Base-by-base conservation (phyloP, 2,113 vertebrate species). In the Phodopus roborovskii region DNA sequence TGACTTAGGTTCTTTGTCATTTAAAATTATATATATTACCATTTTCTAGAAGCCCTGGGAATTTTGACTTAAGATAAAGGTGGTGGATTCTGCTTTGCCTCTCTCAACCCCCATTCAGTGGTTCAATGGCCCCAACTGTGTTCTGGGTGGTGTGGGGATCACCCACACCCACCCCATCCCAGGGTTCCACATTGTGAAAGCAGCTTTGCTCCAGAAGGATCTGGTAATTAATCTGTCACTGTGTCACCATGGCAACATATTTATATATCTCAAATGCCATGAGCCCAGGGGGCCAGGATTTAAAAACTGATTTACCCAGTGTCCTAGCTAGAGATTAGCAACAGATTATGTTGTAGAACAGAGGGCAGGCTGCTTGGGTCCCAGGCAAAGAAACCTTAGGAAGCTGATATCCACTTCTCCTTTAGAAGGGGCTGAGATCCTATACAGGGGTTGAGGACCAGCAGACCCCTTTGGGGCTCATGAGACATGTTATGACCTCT, bases 161-260 rank as follows among this genome's bases (percentile, higher is more conserved):
- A 26, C 48, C 8, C 33, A 9, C 7, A 7, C 50, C 8, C 4
- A 19, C 15, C 3, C 70, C 58, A 42, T 70, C 36, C 68, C 50
- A n/a, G 48, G 24, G 64, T 68, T 96, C 83, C 60, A 30, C 24
- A 36, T 79, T 39, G 53, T 62, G 92, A 97, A 94, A 97, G 71
- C 95, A 89, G 95, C 81, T 95, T 92, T 93, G 75, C 60, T 87
- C 81, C 22, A 11, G 96, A 85, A 96, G 79, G 92, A 94, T 95
- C 81, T 96, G 79, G 64, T 84, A 93, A 92, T 93, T 92, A 90
- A 92, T 96, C 91, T 88, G 94, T 60, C 84, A 42, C 73, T 28
- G 33, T 87, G 90, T 93, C 45, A 12, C 91, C 66, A 97, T 94
- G 88, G 90, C 94, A 97, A 97, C 91, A 77, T 93, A 94, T 94